These are phyloP conservation scores for Apocheima hispidaria DNA, from an alignment of 2,888 invertebrate species.

Conservation along the genomic window DNA sequence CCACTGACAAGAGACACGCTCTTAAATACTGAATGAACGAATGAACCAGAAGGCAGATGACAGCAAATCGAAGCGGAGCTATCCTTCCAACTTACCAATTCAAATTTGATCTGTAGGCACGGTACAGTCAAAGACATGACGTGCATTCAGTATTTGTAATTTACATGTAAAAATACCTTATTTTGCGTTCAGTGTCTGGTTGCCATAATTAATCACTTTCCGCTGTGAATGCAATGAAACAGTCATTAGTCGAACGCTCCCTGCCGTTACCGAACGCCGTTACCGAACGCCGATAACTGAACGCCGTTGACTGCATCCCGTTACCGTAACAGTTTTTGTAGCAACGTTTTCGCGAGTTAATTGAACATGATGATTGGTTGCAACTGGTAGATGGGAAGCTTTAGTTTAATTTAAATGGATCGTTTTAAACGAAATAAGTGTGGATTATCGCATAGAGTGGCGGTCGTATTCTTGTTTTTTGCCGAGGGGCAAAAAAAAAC, in stretches of 20 bases:
- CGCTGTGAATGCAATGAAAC: conserved; percentile 58
- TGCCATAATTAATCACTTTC: conserved; percentile 47
- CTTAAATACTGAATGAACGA: no score
- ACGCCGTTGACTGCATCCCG: conserved; percentile 22
- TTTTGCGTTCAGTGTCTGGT: conserved; percentile 28
- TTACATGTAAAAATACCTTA: background rate
- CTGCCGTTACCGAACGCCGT: no score
- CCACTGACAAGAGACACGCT: no score
- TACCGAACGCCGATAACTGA: conserved; percentile 15
- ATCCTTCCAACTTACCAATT: no score
- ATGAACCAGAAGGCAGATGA: no score
- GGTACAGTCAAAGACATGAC: no score
- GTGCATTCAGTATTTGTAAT: no score
- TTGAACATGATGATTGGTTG: conserved; percentile 49
- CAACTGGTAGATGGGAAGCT: background rate
- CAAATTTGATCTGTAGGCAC: no score
- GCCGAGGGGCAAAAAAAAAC: no score
- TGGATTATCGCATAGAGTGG: background rate
- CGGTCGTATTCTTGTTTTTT: no score
- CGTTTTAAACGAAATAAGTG: background rate
- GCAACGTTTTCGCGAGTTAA: conserved; percentile 48
- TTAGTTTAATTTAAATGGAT: background rate
- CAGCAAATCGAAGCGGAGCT: no score
- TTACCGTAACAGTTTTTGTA: conserved; percentile 52
- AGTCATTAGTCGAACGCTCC: conserved; percentile 57